A percentile compares a stretch with the other conserved stretches of the same genome.
Conservation (phyloP, 2,888 invertebrate species). For the Zonitis immaculata region DNA sequence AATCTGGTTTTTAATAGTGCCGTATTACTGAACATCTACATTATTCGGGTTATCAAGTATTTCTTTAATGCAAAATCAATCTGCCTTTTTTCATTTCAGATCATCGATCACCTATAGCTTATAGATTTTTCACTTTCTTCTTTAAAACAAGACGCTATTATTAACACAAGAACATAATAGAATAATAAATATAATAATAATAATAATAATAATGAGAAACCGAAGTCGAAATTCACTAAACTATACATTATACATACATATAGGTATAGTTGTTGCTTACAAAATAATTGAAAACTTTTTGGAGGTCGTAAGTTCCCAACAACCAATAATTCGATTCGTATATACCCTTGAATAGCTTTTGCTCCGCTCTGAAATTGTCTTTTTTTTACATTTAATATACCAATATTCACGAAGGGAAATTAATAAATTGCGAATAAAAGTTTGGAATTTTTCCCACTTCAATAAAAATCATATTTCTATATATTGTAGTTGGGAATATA, state of each 20-base stretch:
- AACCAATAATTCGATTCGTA: slow-evolving; percentile 6
- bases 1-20: too few relatives aligned
- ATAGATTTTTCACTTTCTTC: too few relatives aligned
- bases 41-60: too few relatives aligned
- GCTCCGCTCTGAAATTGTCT: neutral
- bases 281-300: slow-evolving; percentile 5
- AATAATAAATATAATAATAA: too few relatives aligned
- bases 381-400: slow-evolving; percentile 1
- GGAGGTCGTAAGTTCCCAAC: neutral
- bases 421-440: slow-evolving; percentile 31
- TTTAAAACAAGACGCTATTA: neutral
- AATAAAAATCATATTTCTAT: neutral
- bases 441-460: slow-evolving; percentile 33
- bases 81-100: too few relatives aligned
- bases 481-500: too few relatives aligned
- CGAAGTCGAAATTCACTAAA: neutral
- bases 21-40: too few relatives aligned
- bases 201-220: neutral
- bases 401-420: slow-evolving; percentile 18
- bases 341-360: slow-evolving; percentile 1
- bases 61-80: too few relatives aligned
- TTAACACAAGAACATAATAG: neutral
- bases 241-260: too few relatives aligned
- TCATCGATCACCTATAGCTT: too few relatives aligned
- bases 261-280: neutral